Percentiles rank a stretch among this genome's conserved stretches.
Conservation (phyloP, 2,113 vertebrate species). For the Empidonax alnorum region DNA sequence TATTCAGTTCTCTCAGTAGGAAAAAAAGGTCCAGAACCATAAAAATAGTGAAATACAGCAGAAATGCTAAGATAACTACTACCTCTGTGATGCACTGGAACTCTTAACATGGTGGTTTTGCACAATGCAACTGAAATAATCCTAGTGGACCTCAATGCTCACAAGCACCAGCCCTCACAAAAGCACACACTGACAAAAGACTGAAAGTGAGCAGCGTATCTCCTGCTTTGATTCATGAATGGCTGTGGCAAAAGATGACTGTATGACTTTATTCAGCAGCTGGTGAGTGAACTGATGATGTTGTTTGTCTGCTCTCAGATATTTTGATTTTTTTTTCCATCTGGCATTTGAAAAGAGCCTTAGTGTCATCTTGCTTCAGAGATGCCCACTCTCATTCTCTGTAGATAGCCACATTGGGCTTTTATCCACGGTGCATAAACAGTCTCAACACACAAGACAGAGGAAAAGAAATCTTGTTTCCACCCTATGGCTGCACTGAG, state of each 20-base stretch:
- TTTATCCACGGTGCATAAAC: neutral
- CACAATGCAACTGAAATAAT: neutral
- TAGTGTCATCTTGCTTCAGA: neutral
- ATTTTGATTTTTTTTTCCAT: neutral
- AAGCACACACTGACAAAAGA: neutral
- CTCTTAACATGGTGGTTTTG: neutral
- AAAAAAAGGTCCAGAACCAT: slow-evolving; percentile 35
- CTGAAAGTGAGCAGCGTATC: neutral
- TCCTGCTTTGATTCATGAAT: neutral
- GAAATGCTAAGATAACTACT: slow-evolving; percentile 21
- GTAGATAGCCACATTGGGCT: neutral
- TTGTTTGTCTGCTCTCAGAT: neutral
- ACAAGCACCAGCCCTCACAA: neutral
- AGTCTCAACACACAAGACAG: neutral
- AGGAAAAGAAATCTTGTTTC: neutral
- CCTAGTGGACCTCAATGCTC: neutral
- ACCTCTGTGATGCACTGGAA: neutral
- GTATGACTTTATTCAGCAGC: neutral
- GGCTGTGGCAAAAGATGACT: neutral
- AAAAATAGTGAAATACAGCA: slow-evolving; percentile 50
- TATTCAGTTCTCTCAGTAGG: slow-evolving; percentile 43
- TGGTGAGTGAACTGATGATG: neutral
- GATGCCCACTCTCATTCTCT: neutral
- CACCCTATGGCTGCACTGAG: neutral
- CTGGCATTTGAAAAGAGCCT: neutral